phyloP scores from a whole-genome alignment of 1,140 invertebrate genomes.

The Coenobita brevimanus region DNA sequence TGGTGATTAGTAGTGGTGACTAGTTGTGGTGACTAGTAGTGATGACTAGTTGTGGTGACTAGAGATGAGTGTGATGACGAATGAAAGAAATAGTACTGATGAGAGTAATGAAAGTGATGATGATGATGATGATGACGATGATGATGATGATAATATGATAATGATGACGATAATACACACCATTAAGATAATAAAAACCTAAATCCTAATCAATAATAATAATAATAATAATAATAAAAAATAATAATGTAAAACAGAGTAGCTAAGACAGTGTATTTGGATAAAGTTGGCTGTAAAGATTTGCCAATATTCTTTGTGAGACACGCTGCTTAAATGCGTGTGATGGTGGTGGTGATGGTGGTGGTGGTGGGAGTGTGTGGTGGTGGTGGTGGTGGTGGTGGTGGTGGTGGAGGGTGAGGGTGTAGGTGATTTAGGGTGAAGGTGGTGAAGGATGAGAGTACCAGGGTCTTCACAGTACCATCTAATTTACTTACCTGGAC shows the following conservation, averaged over 20 bases:
- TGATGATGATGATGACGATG: neutral
- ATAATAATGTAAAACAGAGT: too few relatives aligned
- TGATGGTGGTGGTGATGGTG: neutral
- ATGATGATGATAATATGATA: neutral
- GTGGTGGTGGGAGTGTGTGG: too few relatives aligned
- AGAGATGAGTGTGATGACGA: neutral
- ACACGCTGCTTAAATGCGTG: neutral
- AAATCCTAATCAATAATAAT: conserved; percentile 7
- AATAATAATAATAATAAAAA: neutral
- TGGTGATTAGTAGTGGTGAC: neutral
- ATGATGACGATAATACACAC: too few relatives aligned
- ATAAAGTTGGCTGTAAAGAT: neutral
- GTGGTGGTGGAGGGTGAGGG: neutral
- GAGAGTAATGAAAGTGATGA: neutral
- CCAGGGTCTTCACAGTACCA: too few relatives aligned
- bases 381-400: neutral
- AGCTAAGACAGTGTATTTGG: too few relatives aligned
- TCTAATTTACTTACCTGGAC: too few relatives aligned
- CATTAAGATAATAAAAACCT: neutral
- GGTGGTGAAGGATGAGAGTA: neutral
- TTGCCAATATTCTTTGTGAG: neutral
- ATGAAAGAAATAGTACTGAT: neutral
- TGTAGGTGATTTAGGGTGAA: neutral
- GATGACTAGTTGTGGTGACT: neutral
- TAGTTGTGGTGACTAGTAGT: neutral